Evolutionary conservation across 2,888 invertebrate genomes (phyloP).

Genomic region (Leptinotarsa rubiginosa): DNA sequence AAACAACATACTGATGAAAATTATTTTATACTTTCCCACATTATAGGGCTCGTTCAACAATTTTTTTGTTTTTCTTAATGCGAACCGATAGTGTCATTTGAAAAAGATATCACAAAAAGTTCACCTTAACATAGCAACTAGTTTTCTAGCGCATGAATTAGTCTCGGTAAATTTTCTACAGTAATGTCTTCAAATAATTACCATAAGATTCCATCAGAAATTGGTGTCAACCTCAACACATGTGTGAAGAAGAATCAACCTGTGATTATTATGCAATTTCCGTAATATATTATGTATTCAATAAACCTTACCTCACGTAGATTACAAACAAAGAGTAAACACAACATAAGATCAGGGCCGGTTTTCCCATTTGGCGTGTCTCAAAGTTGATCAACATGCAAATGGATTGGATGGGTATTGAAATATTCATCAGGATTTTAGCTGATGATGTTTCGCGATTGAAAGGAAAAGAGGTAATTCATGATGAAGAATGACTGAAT

Average conservation of each 20-base stretch:
- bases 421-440: neutral
- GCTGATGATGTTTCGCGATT: no score
- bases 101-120: no score
- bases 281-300: constrained; percentile 20
- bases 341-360: constrained; percentile 17
- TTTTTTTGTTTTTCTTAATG: no score
- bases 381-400: constrained; percentile 6
- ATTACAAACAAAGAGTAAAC: constrained; percentile 20
- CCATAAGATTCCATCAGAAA: neutral
- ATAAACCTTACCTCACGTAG: constrained; percentile 15
- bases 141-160: no score
- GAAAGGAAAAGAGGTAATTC: neutral
- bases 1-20: no score
- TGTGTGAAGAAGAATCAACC: constrained; percentile 6
- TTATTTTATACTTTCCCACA: no score
- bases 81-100: no score
- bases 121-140: no score
- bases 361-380: neutral
- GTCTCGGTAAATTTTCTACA: no score
- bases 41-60: no score
- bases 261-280: constrained; percentile 12
- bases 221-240: constrained; percentile 13
- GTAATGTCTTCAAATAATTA: neutral
- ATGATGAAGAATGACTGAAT: no score
- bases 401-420: neutral